Evolutionary conservation across 1,140 invertebrate species (phyloP).

Genomic region (Cardiocondyla obscurior): DNA sequence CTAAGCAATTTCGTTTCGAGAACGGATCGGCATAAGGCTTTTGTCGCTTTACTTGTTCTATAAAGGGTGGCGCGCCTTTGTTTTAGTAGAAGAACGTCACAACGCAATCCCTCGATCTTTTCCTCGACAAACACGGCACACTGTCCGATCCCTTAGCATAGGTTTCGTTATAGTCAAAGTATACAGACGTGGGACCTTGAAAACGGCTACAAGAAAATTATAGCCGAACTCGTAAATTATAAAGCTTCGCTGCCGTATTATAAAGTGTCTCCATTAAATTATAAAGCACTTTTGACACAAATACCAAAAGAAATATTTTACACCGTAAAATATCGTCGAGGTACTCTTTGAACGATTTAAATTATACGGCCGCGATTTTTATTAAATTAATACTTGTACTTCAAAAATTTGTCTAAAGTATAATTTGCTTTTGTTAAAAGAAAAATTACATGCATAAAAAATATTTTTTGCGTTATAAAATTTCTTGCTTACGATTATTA

Average conservation of each 20-base stretch:
- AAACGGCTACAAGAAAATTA: constrained; percentile 7
- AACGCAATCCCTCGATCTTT: constrained; percentile 57
- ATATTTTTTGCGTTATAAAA: neutral
- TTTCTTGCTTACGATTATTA: neutral
- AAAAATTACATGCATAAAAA: neutral
- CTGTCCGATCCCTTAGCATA: constrained; percentile 8
- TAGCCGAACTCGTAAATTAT: neutral
- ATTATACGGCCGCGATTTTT: neutral
- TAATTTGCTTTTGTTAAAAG: neutral
- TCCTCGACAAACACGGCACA: constrained; percentile 53
- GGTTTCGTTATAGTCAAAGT: neutral
- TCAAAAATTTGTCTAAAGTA: neutral
- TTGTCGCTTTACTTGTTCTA: constrained; percentile 38
- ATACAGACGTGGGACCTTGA: neutral
- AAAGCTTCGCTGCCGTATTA: too few relatives aligned
- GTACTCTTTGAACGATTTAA: neutral
- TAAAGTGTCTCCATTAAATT: neutral
- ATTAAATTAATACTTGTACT: neutral
- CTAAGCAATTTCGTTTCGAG: constrained; percentile 47
- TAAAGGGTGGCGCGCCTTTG: constrained; percentile 69
- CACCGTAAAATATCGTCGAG: neutral
- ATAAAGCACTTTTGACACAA: neutral
- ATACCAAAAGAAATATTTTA: neutral
- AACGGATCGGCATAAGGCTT: constrained; percentile 32
- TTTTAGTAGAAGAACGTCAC: constrained; percentile 66